phyloP scores from a whole-genome alignment of 1,140 invertebrate species.

The Archivesica marissinica region DNA sequence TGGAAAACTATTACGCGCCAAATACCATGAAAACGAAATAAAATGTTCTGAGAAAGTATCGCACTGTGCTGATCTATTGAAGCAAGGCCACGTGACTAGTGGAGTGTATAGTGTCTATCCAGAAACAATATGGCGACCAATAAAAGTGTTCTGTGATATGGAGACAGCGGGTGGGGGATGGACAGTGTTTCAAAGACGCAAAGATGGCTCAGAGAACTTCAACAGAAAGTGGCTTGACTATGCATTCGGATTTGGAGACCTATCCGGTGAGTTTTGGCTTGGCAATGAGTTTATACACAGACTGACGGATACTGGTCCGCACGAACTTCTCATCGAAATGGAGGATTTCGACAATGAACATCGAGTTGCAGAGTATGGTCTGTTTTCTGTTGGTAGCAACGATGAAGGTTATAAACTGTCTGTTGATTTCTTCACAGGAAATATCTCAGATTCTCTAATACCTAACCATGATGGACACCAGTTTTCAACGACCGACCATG shows the following conservation, averaged over 20 bases:
- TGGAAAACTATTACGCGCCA: background rate
- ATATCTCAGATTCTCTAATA: background rate
- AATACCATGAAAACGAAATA: background rate
- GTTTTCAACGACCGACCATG: conserved; percentile 8
- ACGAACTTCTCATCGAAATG: conserved; percentile 93
- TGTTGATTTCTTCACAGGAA: conserved; percentile 30
- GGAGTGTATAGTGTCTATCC: conserved; percentile 90
- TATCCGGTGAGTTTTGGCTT: conserved; percentile 87
- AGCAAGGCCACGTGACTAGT: conserved; percentile 50
- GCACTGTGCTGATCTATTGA: background rate
- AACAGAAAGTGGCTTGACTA: conserved; percentile 96
- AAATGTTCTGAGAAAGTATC: background rate
- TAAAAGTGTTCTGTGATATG: conserved; percentile 90
- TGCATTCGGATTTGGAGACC: conserved; percentile 96
- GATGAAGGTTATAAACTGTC: conserved; percentile 10
- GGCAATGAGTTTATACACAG: conserved; percentile 83
- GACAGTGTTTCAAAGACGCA: conserved; percentile 92
- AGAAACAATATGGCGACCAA: conserved; percentile 86
- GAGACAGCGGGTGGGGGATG: conserved; percentile 92
- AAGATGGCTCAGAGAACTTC: conserved; percentile 92
- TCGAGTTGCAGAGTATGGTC: conserved; percentile 42
- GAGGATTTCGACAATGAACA: conserved; percentile 88
- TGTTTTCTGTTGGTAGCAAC: conserved; percentile 15
- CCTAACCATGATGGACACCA: background rate
- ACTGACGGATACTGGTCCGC: conserved; percentile 87